phyloP scores from a whole-genome alignment of 1,140 invertebrate genomes.

The Sitophilus oryzae region DNA sequence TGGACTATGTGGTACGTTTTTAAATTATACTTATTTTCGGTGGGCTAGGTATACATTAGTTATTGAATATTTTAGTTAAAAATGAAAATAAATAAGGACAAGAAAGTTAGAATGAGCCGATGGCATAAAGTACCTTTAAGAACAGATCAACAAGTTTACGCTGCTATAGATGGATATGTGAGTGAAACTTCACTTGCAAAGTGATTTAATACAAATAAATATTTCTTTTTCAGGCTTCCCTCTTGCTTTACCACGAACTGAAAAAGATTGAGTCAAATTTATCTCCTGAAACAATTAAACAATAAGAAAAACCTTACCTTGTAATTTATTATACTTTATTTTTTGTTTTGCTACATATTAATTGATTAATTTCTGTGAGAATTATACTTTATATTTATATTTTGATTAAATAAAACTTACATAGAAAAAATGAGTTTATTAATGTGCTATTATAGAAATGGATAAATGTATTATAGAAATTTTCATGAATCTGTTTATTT shows the following conservation, averaged over 20 bases:
- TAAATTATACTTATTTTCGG: not conserved
- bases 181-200: conserved; percentile 1
- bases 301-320: no score
- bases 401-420: no score
- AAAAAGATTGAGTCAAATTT: not conserved
- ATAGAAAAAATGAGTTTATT: no score
- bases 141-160: conserved; percentile 53
- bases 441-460: no score
- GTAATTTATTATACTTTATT: no score
- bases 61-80: conserved; percentile 42
- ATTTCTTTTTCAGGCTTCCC: not conserved
- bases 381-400: no score
- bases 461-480: no score
- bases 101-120: conserved; percentile 54
- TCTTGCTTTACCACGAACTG: not conserved
- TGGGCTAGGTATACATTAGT: not conserved
- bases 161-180: conserved; percentile 64
- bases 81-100: conserved; percentile 52
- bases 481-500: no score
- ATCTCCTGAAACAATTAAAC: no score
- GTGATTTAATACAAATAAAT: not conserved
- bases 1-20: conserved; percentile 50
- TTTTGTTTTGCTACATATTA: no score
- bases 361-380: no score
- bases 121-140: conserved; percentile 55